Percentiles rank a stretch among this genome's conserved stretches.
Evolutionary conservation across 2,797 vertebrate species (phyloP).

Genomic region (Myripristis murdjan): DNA sequence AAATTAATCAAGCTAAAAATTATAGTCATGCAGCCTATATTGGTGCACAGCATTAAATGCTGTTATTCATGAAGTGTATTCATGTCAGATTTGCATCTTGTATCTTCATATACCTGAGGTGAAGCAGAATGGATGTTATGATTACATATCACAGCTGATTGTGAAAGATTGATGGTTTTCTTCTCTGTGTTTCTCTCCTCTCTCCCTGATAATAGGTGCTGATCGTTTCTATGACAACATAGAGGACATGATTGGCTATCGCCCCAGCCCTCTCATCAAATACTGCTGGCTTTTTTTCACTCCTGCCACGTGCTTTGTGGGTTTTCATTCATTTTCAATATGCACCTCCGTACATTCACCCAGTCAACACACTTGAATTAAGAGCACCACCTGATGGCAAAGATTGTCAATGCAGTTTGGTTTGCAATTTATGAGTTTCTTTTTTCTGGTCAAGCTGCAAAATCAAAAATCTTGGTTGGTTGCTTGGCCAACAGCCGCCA

Average conservation of each 20-base stretch:
- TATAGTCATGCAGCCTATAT: background rate
- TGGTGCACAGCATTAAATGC: background rate
- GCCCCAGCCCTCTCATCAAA: conserved; percentile 91
- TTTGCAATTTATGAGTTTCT: background rate
- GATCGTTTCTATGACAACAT: conserved; percentile 96
- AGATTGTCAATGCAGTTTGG: conserved; percentile 24
- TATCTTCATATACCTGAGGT: conserved; percentile 2
- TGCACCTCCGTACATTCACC: background rate
- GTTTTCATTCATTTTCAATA: conserved; percentile 37
- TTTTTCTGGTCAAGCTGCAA: background rate
- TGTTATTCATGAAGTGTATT: background rate
- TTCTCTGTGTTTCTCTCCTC: conserved; percentile 3
- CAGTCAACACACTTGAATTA: background rate
- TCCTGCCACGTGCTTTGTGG: conserved; percentile 91
- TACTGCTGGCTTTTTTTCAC: conserved; percentile 98
- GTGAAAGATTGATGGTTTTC: conserved; percentile 5
- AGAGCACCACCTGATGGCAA: conserved; percentile 64
- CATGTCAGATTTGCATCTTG: background rate
- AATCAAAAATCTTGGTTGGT: background rate
- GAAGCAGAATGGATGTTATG: background rate
- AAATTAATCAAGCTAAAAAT: background rate
- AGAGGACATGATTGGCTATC: conserved; percentile 97
- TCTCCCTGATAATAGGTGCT: conserved; percentile 84
- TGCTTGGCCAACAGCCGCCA: background rate
- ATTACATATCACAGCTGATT: background rate